A percentile compares a stretch with the other conserved stretches of the same genome.
phyloP scores from a whole-genome alignment of 2,797 vertebrate genomes.

The Sebastes vulpes region DNA sequence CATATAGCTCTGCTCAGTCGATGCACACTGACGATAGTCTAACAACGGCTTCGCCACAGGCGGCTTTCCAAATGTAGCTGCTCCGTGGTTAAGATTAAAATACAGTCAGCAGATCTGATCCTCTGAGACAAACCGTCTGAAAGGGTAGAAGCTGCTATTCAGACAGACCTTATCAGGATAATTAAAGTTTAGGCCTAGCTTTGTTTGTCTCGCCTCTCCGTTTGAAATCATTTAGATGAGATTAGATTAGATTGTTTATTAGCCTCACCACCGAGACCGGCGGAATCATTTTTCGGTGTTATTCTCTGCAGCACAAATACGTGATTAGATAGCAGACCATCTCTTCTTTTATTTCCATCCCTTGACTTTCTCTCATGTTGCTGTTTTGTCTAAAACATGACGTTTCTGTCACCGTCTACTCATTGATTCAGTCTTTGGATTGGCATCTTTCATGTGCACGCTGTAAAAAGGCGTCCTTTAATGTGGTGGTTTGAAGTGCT shows the following conservation, averaged over 20 bases:
- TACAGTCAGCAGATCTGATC: constrained; percentile 16
- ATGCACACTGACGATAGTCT: constrained; percentile 22
- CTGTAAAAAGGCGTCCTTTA: background rate
- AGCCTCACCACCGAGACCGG: background rate
- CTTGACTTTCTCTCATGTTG: background rate
- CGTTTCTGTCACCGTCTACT: background rate
- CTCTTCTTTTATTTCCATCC: background rate
- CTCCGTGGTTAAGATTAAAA: constrained; percentile 22
- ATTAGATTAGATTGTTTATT: background rate
- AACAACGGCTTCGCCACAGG: constrained; percentile 25
- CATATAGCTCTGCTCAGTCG: background rate
- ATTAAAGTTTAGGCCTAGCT: background rate
- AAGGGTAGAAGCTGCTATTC: background rate
- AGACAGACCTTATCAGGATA: constrained; percentile 11
- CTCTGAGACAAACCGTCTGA: constrained; percentile 20
- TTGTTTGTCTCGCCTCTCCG: background rate
- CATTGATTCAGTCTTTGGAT: background rate
- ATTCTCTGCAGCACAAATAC: background rate
- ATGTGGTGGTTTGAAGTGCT: background rate
- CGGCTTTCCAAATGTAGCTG: constrained; percentile 28
- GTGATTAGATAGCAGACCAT: background rate
- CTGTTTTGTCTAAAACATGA: background rate
- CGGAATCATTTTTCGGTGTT: background rate
- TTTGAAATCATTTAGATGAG: background rate
- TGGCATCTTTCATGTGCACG: background rate